Evolutionary conservation across 1,140 invertebrate genomes (phyloP).

Genomic region (Pissodes strobi): DNA sequence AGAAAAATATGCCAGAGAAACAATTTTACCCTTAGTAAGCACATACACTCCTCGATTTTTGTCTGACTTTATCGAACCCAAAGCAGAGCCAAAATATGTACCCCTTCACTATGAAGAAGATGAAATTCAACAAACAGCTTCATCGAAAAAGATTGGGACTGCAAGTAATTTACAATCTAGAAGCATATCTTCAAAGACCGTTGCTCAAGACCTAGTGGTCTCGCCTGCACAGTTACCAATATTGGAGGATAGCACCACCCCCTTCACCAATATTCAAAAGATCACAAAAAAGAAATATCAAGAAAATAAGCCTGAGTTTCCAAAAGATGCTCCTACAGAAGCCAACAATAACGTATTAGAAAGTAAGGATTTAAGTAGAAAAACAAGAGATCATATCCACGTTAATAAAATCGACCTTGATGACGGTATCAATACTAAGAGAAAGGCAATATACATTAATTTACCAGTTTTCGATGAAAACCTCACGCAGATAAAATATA

Average conservation of each 20-base stretch:
- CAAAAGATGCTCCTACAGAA: not conserved
- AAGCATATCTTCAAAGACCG: not conserved
- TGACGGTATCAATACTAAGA: conserved; percentile 17
- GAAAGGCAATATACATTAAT: conserved; percentile 49
- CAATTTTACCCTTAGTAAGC: conserved; percentile 72
- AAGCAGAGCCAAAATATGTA: conserved; percentile 45
- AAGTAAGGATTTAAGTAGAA: conserved; percentile 33
- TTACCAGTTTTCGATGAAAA: conserved; percentile 51
- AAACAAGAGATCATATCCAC: conserved; percentile 29
- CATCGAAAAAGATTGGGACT: conserved; percentile 1
- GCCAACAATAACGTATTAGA: conserved; percentile 4
- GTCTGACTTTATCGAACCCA: conserved; percentile 50
- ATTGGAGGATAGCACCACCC: conserved; percentile 33
- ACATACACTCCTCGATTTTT: conserved; percentile 72
- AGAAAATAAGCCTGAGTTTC: too few relatives aligned
- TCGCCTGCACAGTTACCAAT: not conserved
- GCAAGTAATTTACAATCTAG: not conserved
- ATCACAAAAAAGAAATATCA: conserved; percentile 38
- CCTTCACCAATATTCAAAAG: conserved; percentile 48
- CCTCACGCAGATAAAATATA: conserved; percentile 47
- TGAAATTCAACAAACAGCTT: not conserved
- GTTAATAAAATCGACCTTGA: conserved; percentile 18
- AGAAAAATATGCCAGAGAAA: conserved; percentile 77
- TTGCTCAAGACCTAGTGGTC: too few relatives aligned
- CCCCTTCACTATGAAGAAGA: conserved; percentile 46